phyloP scores from a whole-genome alignment of 2,888 invertebrate species.

The Orchestes rusci region DNA sequence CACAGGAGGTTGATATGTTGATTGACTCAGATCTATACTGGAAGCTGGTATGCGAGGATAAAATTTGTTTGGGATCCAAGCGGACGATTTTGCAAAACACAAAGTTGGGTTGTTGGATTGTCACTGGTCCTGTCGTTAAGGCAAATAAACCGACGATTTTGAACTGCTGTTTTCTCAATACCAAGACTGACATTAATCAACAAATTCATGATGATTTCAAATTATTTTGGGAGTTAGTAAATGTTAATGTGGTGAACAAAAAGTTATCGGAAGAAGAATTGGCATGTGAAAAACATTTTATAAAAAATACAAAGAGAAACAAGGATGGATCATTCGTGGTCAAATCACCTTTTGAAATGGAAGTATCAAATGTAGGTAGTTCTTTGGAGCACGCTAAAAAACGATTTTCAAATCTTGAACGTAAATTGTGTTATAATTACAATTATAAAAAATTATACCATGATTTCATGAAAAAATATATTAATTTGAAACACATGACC shows the following conservation, averaged over 20 bases:
- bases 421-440: conserved; percentile 7
- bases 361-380: conserved; percentile 13
- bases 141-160: background rate
- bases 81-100: conserved; percentile 11
- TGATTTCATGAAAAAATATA: conserved; percentile 25
- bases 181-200: background rate
- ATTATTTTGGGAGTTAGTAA: conserved; percentile 21
- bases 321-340: conserved; percentile 19
- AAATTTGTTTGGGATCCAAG: conserved; percentile 4
- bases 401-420: conserved; percentile 19
- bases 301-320: conserved; percentile 9
- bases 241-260: background rate
- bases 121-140: conserved; percentile 8
- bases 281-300: conserved; percentile 22
- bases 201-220: conserved; percentile 8
- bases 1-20: conserved; percentile 12
- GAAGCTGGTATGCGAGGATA: background rate
- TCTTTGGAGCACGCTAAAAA: conserved; percentile 19
- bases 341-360: conserved; percentile 12
- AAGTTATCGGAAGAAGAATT: conserved; percentile 10
- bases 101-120: conserved; percentile 11
- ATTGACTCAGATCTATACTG: conserved; percentile 13
- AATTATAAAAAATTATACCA: conserved; percentile 15
- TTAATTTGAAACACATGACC: conserved; percentile 6
- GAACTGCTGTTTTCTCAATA: background rate